Conservation (phyloP, 1,140 invertebrate genomes). For the Diabrotica undecimpunctata region DNA sequence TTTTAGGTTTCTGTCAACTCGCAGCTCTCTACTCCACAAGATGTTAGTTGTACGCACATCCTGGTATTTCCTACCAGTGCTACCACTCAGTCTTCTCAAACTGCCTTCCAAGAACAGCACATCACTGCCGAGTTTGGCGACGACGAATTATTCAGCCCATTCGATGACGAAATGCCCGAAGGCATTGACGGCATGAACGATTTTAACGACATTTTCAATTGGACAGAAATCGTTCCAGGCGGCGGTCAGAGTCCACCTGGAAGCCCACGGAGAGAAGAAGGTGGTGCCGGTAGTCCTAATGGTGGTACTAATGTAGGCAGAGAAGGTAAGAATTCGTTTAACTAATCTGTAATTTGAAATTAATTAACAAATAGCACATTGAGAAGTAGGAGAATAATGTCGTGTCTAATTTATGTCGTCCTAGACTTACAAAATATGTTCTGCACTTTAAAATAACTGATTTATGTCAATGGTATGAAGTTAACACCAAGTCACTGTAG, state of each 20-base stretch:
- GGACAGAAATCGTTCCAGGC: slow-evolving; percentile 60
- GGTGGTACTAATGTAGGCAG: slow-evolving; percentile 54
- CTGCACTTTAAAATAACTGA: too few species aligned
- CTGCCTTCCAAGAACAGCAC: slow-evolving; percentile 73
- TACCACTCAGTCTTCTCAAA: slow-evolving; percentile 87
- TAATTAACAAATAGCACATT: background rate
- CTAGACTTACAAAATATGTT: too few species aligned
- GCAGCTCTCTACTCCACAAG: slow-evolving; percentile 84
- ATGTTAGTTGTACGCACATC: slow-evolving; percentile 96
- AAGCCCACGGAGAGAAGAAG: slow-evolving; percentile 56
- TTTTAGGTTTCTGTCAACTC: slow-evolving; percentile 68
- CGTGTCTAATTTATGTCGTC: too few species aligned
- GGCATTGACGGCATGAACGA: slow-evolving; percentile 70
- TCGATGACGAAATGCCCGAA: slow-evolving; percentile 70
- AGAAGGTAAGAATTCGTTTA: slow-evolving; percentile 47
- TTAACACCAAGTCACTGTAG: too few species aligned
- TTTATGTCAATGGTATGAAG: too few species aligned
- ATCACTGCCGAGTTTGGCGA: slow-evolving; percentile 72
- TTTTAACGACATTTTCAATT: slow-evolving; percentile 66
- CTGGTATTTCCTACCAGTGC: slow-evolving; percentile 98
- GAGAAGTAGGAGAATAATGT: too few species aligned
- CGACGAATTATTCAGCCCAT: slow-evolving; percentile 67
- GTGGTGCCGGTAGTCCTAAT: slow-evolving; percentile 59
- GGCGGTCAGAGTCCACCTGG: slow-evolving; percentile 59
- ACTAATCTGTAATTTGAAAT: background rate